Conservation (phyloP, 2,113 vertebrate genomes). For the Melozone crissalis region DNA sequence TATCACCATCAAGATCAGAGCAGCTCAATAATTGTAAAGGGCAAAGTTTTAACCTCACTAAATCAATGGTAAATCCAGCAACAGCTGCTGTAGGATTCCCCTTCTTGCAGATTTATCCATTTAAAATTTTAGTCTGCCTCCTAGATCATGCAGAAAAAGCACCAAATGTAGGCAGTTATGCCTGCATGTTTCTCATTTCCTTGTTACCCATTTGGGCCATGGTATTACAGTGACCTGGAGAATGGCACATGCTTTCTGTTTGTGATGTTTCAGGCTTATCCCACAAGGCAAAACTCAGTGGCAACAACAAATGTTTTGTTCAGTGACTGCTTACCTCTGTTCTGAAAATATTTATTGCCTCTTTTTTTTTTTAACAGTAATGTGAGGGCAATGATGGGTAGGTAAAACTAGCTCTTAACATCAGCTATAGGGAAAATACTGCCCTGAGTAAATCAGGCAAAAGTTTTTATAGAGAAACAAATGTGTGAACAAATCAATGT, state of each 20-base stretch:
- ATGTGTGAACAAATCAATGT: background rate
- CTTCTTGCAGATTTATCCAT: background rate
- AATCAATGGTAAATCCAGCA: background rate
- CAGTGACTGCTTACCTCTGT: background rate
- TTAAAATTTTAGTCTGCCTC: background rate
- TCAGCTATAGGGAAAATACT: background rate
- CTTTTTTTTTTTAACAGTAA: background rate
- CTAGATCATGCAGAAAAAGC: background rate
- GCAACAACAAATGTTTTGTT: background rate
- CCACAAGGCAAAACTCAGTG: background rate
- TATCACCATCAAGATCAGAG: background rate
- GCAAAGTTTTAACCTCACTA: background rate
- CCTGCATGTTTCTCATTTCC: background rate
- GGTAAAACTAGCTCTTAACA: background rate
- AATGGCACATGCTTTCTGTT: background rate
- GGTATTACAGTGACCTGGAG: background rate
- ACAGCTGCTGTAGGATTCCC: background rate
- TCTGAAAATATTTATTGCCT: background rate
- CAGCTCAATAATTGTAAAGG: background rate
- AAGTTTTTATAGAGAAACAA: background rate
- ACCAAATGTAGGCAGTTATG: background rate
- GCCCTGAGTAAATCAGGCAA: background rate
- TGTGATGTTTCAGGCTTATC: background rate
- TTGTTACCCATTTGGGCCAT: background rate
- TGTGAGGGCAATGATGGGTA: background rate